Conservation (phyloP, 2,113 vertebrate species). For the Lophura nycthemera region DNA sequence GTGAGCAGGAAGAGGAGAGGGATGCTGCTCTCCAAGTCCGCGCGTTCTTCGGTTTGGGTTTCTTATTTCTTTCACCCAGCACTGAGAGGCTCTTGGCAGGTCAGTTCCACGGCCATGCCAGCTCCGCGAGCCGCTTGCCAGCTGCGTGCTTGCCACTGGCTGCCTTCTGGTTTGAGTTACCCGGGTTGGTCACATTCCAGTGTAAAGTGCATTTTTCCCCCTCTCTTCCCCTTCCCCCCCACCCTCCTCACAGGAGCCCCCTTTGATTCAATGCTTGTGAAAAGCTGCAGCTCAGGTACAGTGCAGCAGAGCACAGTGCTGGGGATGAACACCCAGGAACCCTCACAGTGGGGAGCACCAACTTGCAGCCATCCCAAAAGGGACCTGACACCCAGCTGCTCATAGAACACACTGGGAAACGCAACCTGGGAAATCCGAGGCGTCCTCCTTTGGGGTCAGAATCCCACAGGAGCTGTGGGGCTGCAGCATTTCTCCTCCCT, state of each 20-base stretch:
- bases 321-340: neutral
- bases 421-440: too few species aligned
- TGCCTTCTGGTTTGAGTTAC: slow-evolving; percentile 42
- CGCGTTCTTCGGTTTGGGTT: neutral
- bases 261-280: slow-evolving; percentile 42
- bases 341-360: rapidly evolving
- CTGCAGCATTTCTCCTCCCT: neutral
- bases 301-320: neutral
- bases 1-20: rapidly evolving
- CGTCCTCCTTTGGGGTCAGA: neutral
- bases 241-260: neutral
- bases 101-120: slow-evolving; percentile 34
- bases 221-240: neutral
- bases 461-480: neutral
- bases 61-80: neutral
- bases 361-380: neutral
- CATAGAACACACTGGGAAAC: rapidly evolving
- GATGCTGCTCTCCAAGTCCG: neutral
- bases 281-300: neutral
- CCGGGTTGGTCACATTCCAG: slow-evolving; percentile 29
- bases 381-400: neutral
- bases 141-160: slow-evolving; percentile 24
- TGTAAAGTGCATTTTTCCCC: neutral
- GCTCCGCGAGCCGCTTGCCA: neutral
- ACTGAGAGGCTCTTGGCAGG: slow-evolving; percentile 45